Conservation (phyloP, 2,888 invertebrate genomes). For the Quadroppia sp. region DNA sequence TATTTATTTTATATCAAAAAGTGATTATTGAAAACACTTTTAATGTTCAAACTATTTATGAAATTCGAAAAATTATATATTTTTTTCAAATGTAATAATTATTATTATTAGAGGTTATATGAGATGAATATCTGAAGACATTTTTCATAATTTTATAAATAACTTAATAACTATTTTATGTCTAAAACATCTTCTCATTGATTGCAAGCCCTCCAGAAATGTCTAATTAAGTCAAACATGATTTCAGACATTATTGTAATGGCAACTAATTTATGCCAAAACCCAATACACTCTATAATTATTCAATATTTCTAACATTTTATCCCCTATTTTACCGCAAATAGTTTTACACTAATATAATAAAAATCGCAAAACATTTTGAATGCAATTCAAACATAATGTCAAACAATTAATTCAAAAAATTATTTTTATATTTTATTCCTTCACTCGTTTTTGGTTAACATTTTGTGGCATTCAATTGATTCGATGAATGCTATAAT, state of each 20-base stretch:
- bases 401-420: neutral
- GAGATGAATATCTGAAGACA: neutral
- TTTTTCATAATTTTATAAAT: neutral
- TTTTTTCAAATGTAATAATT: neutral
- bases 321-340: neutral
- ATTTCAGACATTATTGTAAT: too few species aligned
- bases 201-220: slow-evolving; percentile 10
- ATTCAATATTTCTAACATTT: neutral
- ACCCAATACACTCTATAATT: neutral
- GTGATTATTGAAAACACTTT: neutral
- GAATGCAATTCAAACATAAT: neutral
- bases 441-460: too few species aligned
- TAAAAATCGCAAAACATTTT: neutral
- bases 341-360: neutral
- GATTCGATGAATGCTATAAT: too few species aligned
- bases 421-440: too few species aligned
- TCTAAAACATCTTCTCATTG: neutral
- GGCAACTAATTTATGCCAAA: neutral
- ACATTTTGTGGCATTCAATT: too few species aligned
- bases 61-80: neutral
- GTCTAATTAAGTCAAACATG: neutral
- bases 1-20: neutral
- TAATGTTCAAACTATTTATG: neutral
- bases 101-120: neutral
- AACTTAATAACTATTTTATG: slow-evolving; percentile 1